Conservation (phyloP, 1,140 invertebrate species). For the Cyclargus thomasi region DNA sequence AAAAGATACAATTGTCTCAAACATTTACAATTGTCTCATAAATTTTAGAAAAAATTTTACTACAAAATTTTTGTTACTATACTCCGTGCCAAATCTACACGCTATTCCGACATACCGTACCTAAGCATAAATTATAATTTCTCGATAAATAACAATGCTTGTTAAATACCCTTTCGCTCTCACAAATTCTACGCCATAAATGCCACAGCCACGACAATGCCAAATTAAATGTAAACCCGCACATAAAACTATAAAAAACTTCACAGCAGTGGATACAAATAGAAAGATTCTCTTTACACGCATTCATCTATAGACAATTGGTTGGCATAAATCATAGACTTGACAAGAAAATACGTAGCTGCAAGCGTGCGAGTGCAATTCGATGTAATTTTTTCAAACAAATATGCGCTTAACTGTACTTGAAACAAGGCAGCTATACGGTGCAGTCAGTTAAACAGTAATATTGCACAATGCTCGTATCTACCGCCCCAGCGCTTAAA, state of each 20-base stretch:
- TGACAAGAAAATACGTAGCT: conserved; percentile 60
- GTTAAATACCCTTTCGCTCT: conserved; percentile 38
- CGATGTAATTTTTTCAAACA: conserved; percentile 19
- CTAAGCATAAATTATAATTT: conserved; percentile 16
- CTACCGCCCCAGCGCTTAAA: conserved; percentile 63
- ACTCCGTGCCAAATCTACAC: too few species aligned
- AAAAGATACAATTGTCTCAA: too few species aligned
- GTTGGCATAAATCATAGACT: conserved; percentile 64
- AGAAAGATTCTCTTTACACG: conserved; percentile 66
- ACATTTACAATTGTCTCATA: too few species aligned
- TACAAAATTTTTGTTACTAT: too few species aligned
- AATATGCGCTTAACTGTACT: conserved; percentile 28
- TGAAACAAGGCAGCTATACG: conserved; percentile 22
- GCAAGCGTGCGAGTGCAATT: conserved; percentile 31
- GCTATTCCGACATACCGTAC: too few species aligned
- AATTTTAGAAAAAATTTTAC: too few species aligned
- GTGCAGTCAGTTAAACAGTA: conserved; percentile 15
- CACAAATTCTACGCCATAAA: conserved; percentile 59
- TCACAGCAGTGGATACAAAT: conserved; percentile 46
- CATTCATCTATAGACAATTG: conserved; percentile 67
- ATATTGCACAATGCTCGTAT: conserved; percentile 35
- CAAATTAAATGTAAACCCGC: conserved; percentile 66
- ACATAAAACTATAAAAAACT: conserved; percentile 56
- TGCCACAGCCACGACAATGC: conserved; percentile 53
- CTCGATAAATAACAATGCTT: conserved; percentile 15